Base-by-base conservation (phyloP, 1,140 invertebrate genomes). In the Drosophila ironensis region DNA sequence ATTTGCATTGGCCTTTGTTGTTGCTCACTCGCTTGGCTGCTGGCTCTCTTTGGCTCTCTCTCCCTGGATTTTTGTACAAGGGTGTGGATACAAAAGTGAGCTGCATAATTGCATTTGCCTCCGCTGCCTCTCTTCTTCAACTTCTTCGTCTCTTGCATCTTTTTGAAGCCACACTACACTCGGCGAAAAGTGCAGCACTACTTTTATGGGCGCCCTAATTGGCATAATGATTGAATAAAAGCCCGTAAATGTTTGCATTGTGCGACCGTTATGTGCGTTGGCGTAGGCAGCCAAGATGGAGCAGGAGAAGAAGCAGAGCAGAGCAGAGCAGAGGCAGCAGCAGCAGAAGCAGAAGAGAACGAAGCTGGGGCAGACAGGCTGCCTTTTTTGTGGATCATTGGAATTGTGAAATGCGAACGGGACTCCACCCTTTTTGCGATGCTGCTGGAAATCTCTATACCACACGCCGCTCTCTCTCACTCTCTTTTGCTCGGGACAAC, bases 221-320 rank as follows among this genome's bases (percentile, higher is more conserved):
- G 80, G 75, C 80, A 87, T 80, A 87, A 86, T 87, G 81, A 87
- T 86, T 87, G 72, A 86, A 86, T 86, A 84, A 86, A 84, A 71
- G 84, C 78, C n/a, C n/a, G 72, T 77, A 82, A 86, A 86, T 76
- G 74, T 86, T 84, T 86, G 80, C 78, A 78, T 84, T 84, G 78
- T 80, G 41, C 53, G 48, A 76, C 73, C 76, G 68, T 68, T 68
- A 77, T 56, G 14, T 78, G 72, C 77, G 57, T 72, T 82, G 72
- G 77, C 37, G 69, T 52, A 44, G 69, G 74, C 74, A 57, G 14
- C 14, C 28, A 30, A 1, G 28, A 30, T 2, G 46, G 40, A 35
- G 51, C 37, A 28, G 35, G 19, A 33, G 30, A 25, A 5, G 19
- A 19, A 24, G 41, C 35, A 17, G 41, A 38, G 20, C 22, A 25